Conservation (phyloP, 1,140 invertebrate species). For the Tetraneura akinire region DNA sequence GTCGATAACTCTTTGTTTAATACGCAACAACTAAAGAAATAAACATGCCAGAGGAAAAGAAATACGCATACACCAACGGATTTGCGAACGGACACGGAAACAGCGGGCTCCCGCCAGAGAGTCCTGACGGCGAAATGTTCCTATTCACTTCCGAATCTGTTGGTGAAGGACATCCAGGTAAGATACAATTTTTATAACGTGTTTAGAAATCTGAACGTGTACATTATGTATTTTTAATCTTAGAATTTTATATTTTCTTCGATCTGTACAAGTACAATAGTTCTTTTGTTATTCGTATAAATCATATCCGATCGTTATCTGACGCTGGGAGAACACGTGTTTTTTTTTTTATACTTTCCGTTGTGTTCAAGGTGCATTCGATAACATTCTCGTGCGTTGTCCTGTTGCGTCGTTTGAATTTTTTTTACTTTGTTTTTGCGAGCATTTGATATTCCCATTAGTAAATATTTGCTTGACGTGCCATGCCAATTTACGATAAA, state of each 20-base stretch:
- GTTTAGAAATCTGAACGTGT: background rate
- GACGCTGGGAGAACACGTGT: constrained; percentile 21
- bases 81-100: constrained; percentile 68
- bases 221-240: too few species aligned
- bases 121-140: constrained; percentile 78
- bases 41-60: constrained; percentile 37
- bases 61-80: constrained; percentile 55
- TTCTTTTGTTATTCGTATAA: too few species aligned
- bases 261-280: background rate
- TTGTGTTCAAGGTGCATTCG: too few species aligned
- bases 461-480: too few species aligned
- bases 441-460: too few species aligned
- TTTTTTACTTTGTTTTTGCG: background rate
- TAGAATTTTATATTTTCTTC: too few species aligned
- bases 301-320: too few species aligned
- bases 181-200: constrained; percentile 56
- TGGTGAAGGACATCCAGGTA: constrained; percentile 96
- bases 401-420: background rate
- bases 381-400: too few species aligned
- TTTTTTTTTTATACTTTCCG: background rate
- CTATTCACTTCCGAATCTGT: constrained; percentile 99
- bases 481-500: too few species aligned
- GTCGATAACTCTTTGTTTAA: background rate
- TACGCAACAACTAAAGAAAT: background rate
- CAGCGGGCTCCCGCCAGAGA: constrained; percentile 67